phyloP scores from a whole-genome alignment of 2,113 vertebrate species.

The Coptodon rendalli region DNA sequence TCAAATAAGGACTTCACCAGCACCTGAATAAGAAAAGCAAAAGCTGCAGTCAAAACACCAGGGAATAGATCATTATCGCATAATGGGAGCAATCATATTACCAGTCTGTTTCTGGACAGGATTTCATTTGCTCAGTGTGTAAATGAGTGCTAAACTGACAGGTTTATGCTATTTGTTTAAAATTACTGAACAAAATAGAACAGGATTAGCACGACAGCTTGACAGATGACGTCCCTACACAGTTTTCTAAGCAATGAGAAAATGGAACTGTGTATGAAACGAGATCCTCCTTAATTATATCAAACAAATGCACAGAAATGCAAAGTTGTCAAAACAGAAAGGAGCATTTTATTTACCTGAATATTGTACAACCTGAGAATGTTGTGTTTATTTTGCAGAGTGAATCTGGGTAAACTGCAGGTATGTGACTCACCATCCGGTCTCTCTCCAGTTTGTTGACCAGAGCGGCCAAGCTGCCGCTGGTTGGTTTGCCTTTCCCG shows the following conservation, averaged over 20 bases:
- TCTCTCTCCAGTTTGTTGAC: conserved; percentile 90
- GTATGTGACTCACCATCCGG: conserved; percentile 78
- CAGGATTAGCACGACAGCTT: background rate
- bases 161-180: background rate
- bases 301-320: background rate
- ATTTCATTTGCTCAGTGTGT: background rate
- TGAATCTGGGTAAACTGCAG: background rate
- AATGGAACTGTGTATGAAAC: background rate
- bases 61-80: background rate
- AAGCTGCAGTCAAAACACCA: background rate
- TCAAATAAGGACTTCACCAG: conserved; percentile 89
- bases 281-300: background rate
- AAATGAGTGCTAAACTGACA: background rate
- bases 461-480: conserved; percentile 80
- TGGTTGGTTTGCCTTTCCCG: conserved; percentile 82
- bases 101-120: background rate
- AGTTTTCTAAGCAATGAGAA: background rate
- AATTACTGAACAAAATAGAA: background rate
- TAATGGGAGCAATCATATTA: background rate
- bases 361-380: background rate
- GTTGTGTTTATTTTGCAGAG: background rate
- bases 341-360: background rate
- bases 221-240: background rate
- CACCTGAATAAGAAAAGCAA: conserved; percentile 69
- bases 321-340: background rate